A percentile compares a stretch with the other conserved stretches of the same genome.
Conservation (phyloP, 2,113 vertebrate species). For the Brachyistius frenatus region DNA sequence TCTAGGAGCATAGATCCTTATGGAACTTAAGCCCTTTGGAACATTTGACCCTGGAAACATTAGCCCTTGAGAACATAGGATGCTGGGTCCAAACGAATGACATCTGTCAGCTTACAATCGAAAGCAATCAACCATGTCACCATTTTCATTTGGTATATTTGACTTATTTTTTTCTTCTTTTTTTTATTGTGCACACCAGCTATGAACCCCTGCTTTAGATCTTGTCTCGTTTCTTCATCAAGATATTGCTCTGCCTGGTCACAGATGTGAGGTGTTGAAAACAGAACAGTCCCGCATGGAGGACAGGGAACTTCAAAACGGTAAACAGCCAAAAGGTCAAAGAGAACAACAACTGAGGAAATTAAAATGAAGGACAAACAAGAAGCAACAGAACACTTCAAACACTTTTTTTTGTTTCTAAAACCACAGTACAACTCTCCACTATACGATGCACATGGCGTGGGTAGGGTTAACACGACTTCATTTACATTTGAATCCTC, state of each 20-base stretch:
- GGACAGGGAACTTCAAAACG: constrained; percentile 37
- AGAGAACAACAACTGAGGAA: constrained; percentile 63
- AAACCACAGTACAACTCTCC: constrained; percentile 82
- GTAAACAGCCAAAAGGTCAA: constrained; percentile 58
- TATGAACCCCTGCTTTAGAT: background rate
- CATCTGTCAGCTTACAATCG: too few relatives aligned
- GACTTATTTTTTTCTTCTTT: too few relatives aligned
- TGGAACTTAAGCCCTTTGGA: too few relatives aligned
- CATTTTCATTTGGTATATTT: too few relatives aligned
- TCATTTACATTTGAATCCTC: constrained; percentile 82
- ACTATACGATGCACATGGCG: constrained; percentile 82
- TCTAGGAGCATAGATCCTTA: too few relatives aligned
- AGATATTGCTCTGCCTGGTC: background rate
- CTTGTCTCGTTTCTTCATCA: background rate
- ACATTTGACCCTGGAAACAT: too few relatives aligned
- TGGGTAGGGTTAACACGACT: constrained; percentile 82
- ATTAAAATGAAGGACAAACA: constrained; percentile 55
- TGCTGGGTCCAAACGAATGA: too few relatives aligned
- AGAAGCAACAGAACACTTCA: constrained; percentile 68
- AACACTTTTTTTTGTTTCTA: constrained; percentile 33
- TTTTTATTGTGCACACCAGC: too few relatives aligned
- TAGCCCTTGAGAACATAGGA: too few relatives aligned
- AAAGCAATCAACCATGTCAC: too few relatives aligned
- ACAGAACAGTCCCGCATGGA: constrained; percentile 56
- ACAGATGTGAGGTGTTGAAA: constrained; percentile 67